Base-by-base conservation (phyloP, 2,888 invertebrate genomes). In the Himalopsyche tibetana region DNA sequence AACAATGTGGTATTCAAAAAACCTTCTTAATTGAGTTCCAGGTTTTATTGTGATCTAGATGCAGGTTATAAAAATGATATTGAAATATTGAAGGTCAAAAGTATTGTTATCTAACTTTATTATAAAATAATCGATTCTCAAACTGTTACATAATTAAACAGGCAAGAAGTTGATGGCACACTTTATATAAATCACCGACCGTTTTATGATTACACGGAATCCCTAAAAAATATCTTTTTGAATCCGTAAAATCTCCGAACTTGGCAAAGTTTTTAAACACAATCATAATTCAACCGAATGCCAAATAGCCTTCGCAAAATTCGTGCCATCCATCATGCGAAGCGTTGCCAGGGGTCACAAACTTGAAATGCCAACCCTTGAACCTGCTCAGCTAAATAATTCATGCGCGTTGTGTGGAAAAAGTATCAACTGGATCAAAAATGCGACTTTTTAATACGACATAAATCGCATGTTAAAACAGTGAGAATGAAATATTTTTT, bases 251-350 rank as follows among this genome's bases (percentile, higher is more conserved):
- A 63, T 63, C 63, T 63, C 63, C 63, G 63, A 63, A 63, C 19
- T 63, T 63, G 19, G 63, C 63, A 63, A 63, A 63, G 63, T 63
- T 63, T 63, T 63, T 19, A 63, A 63, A 63, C 63, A 63, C 63
- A 63, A 63, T 63, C 63, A 63, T 63, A 63, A 63, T 63, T 63
- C 63, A 63, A 63, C 63, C 63, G 63, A 63, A 63, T 63, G 28
- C 63, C 63, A 63, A 63, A 63, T 63, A 63, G 63, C 63, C 63
- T 63, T 63, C 63, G 63, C 63, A 63, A 63, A 63, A 63, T 63
- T 63, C 63, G 8, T 63, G 28, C 63, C 63, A 63, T 63, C 63
- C 63, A 63, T 63, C 63, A 63, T 63, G 63, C 63, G 28, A 63
- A 63, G 28, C 63, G 15, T 4, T 11, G 63, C 63, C 63, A 63